A percentile compares a stretch with the other conserved stretches of the same genome.
Evolutionary conservation across 1,140 invertebrate genomes (phyloP).

Genomic region (Drosophila subpulchrella): DNA sequence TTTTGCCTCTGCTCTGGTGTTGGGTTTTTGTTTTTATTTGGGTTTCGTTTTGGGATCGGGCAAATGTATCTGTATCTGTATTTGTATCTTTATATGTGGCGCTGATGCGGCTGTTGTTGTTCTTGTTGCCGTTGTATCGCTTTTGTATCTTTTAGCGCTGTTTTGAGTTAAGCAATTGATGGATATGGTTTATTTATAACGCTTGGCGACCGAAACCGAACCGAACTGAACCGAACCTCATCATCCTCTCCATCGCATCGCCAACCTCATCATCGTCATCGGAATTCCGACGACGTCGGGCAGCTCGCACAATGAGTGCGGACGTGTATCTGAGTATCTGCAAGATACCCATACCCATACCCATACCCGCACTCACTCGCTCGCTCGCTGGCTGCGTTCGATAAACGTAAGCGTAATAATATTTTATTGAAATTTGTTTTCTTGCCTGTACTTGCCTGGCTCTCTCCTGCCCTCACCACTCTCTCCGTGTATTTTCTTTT

Average conservation of each 20-base stretch:
- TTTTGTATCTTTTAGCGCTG: slow-evolving; percentile 81
- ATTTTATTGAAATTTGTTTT: slow-evolving; percentile 83
- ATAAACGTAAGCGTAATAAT: slow-evolving; percentile 83
- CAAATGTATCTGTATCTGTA: slow-evolving; percentile 64
- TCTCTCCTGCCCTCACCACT: slow-evolving; percentile 6
- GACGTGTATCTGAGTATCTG: slow-evolving; percentile 64
- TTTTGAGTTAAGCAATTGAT: slow-evolving; percentile 83
- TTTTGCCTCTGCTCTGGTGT: slow-evolving; percentile 28
- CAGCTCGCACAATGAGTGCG: slow-evolving; percentile 46
- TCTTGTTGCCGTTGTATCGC: slow-evolving; percentile 54
- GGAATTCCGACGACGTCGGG: slow-evolving; percentile 38
- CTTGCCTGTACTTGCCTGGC: slow-evolving; percentile 53
- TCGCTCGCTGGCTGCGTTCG: slow-evolving; percentile 45
- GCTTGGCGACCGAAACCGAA: slow-evolving; percentile 76
- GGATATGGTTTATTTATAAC: slow-evolving; percentile 83
- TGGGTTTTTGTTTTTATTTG: slow-evolving; percentile 76
- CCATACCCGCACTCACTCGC: slow-evolving; percentile 28
- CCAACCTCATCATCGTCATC: slow-evolving; percentile 31
- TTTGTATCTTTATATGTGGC: slow-evolving; percentile 64
- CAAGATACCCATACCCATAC: slow-evolving; percentile 58
- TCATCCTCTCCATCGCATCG: slow-evolving; percentile 28
- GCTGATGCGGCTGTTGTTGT: slow-evolving; percentile 18
- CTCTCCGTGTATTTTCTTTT: slow-evolving; percentile 23
- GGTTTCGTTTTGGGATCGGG: slow-evolving; percentile 60
- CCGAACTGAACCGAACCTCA: slow-evolving; percentile 31